These are phyloP conservation scores for Tetrax tetrax DNA, from an alignment of 2,113 vertebrate species.

Conservation along the genomic window DNA sequence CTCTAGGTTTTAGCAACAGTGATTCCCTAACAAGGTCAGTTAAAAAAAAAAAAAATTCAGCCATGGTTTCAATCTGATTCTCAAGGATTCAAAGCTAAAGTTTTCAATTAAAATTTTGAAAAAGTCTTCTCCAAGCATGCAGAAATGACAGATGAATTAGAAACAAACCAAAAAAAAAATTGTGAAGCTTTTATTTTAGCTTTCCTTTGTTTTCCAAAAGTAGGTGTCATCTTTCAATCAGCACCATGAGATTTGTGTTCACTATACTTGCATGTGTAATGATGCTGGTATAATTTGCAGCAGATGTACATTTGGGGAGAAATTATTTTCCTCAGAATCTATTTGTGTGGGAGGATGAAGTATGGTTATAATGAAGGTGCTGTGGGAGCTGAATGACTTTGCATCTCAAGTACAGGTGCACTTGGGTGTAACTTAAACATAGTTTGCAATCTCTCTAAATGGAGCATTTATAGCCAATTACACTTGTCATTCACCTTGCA, in stretches of 20 bases:
- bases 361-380: constrained; percentile 59
- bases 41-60: not conserved
- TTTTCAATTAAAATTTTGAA: not conserved
- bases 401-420: constrained; percentile 68
- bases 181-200: not conserved
- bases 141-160: not conserved
- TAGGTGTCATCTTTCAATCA: constrained; percentile 46
- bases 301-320: constrained; percentile 66
- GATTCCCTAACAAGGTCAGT: not conserved
- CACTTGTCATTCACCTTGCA: constrained; percentile 68
- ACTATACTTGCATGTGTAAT: constrained; percentile 35
- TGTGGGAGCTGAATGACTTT: constrained; percentile 56
- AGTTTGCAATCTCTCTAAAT: constrained; percentile 68
- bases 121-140: not conserved
- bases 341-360: constrained; percentile 69
- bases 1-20: not conserved
- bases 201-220: constrained; percentile 37
- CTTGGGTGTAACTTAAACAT: constrained; percentile 69
- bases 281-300: constrained; percentile 41
- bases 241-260: constrained; percentile 34
- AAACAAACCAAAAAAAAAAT: not conserved
- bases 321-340: constrained; percentile 61
- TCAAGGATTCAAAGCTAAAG: not conserved
- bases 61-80: not conserved
- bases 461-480: constrained; percentile 69